Evolutionary conservation across 2,113 vertebrate genomes (phyloP).

Genomic region (Triplophysa siluroides): DNA sequence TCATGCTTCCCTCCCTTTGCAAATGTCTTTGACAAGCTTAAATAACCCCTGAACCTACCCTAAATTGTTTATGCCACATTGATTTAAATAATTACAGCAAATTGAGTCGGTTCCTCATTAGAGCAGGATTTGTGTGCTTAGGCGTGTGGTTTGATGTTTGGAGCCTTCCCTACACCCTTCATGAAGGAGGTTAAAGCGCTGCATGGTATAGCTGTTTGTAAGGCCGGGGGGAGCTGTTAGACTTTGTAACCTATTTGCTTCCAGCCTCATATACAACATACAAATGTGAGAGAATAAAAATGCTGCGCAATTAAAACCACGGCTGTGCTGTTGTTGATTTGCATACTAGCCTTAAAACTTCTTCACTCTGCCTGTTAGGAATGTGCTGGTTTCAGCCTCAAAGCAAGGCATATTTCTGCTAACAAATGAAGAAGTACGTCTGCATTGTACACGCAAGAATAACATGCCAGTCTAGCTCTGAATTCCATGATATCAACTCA

Average conservation of each 20-base stretch:
- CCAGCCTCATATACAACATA: constrained; percentile 5
- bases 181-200: neutral
- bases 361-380: neutral
- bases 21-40: constrained; percentile 21
- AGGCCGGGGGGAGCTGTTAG: constrained; percentile 23
- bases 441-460: neutral
- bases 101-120: constrained; percentile 34
- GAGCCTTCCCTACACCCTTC: neutral
- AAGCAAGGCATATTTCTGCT: neutral
- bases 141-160: neutral
- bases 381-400: neutral
- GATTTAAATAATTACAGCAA: constrained; percentile 36
- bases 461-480: neutral
- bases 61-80: constrained; percentile 27
- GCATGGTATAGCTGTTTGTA: neutral
- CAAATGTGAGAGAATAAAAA: constrained; percentile 3
- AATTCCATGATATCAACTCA: neutral
- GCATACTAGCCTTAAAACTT: constrained; percentile 10
- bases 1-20: neutral
- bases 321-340: constrained; percentile 10
- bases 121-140: constrained; percentile 39
- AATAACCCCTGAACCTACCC: constrained; percentile 14
- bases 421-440: neutral
- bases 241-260: constrained; percentile 29
- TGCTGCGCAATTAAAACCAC: constrained; percentile 24